Evolutionary conservation across 2,113 vertebrate species (phyloP).

Genomic region (Hippocampus barbouri): DNA sequence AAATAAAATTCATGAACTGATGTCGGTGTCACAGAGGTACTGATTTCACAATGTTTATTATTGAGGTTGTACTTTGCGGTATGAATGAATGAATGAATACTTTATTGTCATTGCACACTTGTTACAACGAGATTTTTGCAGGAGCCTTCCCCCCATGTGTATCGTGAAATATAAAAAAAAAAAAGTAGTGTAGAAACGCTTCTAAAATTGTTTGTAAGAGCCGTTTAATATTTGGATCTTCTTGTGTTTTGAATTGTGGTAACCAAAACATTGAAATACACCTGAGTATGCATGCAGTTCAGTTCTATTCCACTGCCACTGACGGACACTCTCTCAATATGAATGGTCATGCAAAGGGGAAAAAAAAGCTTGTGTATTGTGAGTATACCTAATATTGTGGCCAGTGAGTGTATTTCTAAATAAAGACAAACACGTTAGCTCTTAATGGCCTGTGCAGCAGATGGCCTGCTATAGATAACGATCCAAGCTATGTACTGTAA

Average conservation of each 20-base stretch:
- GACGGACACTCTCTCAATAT: not conserved
- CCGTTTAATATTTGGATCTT: not conserved
- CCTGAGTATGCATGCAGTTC: not conserved
- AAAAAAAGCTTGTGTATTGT: not conserved
- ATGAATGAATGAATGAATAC: too few species aligned
- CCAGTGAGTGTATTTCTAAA: slow-evolving; percentile 61
- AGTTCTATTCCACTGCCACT: too few species aligned
- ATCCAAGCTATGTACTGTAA: slow-evolving; percentile 73
- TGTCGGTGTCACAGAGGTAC: not conserved
- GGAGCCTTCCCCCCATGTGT: too few species aligned
- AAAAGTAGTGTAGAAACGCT: not conserved
- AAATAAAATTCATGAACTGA: not conserved
- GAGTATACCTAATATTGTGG: not conserved
- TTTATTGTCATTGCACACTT: too few species aligned
- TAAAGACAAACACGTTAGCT: slow-evolving; percentile 73
- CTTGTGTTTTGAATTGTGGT: not conserved
- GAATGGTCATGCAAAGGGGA: not conserved
- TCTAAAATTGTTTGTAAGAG: not conserved
- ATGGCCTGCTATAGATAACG: slow-evolving; percentile 73
- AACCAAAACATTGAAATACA: not conserved
- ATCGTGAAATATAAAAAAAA: too few species aligned
- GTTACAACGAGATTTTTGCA: too few species aligned
- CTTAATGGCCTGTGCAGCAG: slow-evolving; percentile 70
- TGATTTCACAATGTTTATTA: not conserved
- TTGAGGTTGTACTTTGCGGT: not conserved